These are phyloP conservation scores for Scleropages formosus DNA, from an alignment of 2,797 vertebrate genomes.

Conservation along the genomic window DNA sequence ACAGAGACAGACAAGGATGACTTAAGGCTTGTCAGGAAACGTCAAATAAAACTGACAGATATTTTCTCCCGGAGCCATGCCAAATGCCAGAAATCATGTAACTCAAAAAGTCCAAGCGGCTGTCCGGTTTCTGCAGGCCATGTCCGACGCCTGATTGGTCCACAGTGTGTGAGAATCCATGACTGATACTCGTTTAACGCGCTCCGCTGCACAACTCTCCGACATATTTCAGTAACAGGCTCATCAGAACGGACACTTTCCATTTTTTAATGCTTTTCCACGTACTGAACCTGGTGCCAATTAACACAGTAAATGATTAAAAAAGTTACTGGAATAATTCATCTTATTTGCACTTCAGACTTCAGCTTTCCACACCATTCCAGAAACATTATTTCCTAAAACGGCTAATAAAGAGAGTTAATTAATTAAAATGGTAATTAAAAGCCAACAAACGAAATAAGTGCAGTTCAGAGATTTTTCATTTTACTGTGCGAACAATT, in stretches of 20 bases:
- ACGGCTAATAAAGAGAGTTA: too few species aligned
- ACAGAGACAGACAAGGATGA: conserved; percentile 68
- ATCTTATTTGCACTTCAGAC: too few species aligned
- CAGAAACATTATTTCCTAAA: too few species aligned
- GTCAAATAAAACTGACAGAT: conserved; percentile 80
- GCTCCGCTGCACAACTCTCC: conserved; percentile 42
- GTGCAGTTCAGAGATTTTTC: too few species aligned
- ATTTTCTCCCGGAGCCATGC: conserved; percentile 59
- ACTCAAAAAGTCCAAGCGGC: conserved; percentile 70
- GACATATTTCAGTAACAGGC: conserved; percentile 72
- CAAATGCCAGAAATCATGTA: conserved; percentile 74
- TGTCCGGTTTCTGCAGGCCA: conserved; percentile 65
- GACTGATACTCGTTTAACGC: conserved; percentile 78
- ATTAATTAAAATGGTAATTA: too few species aligned
- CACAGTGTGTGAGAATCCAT: conserved; percentile 52
- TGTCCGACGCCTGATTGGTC: conserved; percentile 64
- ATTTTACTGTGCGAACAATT: too few species aligned
- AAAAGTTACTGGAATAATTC: not conserved
- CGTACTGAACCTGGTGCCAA: conserved; percentile 55
- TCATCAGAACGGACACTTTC: conserved; percentile 56
- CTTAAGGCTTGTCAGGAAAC: conserved; percentile 71
- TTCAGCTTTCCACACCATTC: too few species aligned
- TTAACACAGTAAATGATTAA: conserved; percentile 50
- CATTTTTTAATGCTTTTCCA: conserved; percentile 53
- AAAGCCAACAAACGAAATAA: too few species aligned